Evolutionary conservation across 2,888 invertebrate genomes (phyloP), one percentile per base, ranked within the genome.

Genomic region (Drosophila paramelanica): DNA sequence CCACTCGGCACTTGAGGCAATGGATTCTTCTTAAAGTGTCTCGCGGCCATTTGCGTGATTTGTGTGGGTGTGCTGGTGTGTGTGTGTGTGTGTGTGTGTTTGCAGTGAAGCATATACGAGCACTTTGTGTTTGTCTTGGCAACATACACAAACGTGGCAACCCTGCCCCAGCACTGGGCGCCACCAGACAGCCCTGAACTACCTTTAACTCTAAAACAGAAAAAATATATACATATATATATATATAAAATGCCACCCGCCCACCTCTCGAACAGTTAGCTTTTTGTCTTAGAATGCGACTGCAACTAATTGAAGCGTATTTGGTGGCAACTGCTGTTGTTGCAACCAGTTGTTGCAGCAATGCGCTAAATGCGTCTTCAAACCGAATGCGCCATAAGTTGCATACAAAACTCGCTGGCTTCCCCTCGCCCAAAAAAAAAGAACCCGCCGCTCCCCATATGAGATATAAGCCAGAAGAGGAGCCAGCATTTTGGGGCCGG

Each of bases 21-120:
- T 82, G 90, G 89, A 90, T 92, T 92, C 90, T 91, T 91, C 90
- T 90, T 89, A 90, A 92, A 90, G 87, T 91, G 64, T 77, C 92
- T 88, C 72, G 36, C 75, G 90, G 92, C 75, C 84, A 88, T 88
- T 91, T 65, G 60, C 68, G 89, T 91, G 92, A 92, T 92, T 92
- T 82, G 66, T 76, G 59, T 68, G 62, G 79, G 83, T 77, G 76
- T 39, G 56, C 49, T 49, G 11, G 67, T 60, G 72, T 59, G 17
- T 11, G 23, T 47, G 41, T 49, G 46, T 51, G 25, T 59, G 67
- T 66, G 59, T 72, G 59, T 56, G 67, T 81, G 79, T 81, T 77
- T 85, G 77, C 60, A 70, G 71, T 76, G 67, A 67, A 68, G 75
- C 73, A 76, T 61, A 64, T 65, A 68, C 45, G 60, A 77, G 68